These are phyloP conservation scores for Nipponacmea schrenckii DNA, from an alignment of 2,888 invertebrate species.

Conservation along the genomic window DNA sequence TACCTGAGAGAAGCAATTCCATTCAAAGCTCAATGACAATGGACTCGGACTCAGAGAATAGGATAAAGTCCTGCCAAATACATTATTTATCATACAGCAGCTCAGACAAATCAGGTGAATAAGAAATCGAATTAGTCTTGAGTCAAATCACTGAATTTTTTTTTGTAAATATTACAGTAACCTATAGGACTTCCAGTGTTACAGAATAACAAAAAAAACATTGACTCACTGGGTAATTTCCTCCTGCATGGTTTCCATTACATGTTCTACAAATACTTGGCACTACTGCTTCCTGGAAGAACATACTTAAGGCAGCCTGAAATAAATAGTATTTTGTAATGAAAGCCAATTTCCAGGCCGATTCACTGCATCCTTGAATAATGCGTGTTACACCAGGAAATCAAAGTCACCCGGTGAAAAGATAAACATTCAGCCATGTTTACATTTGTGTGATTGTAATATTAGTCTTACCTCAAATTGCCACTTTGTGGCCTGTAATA, in stretches of 20 bases:
- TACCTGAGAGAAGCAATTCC: too few relatives aligned
- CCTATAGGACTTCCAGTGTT: too few relatives aligned
- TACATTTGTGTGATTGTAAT: slow-evolving; percentile 31
- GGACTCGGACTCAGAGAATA: too few relatives aligned
- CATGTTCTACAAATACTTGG: slow-evolving; percentile 78
- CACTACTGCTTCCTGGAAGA: slow-evolving; percentile 91
- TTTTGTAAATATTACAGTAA: too few relatives aligned
- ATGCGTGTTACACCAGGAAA: slow-evolving; percentile 5
- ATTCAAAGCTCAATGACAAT: too few relatives aligned
- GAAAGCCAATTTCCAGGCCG: slow-evolving; percentile 5
- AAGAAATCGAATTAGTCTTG: too few relatives aligned
- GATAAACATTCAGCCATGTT: slow-evolving; percentile 59
- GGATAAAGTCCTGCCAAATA: too few relatives aligned
- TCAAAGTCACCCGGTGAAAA: slow-evolving; percentile 24
- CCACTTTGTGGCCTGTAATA: slow-evolving; percentile 92
- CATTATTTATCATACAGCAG: too few relatives aligned
- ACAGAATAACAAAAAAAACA: too few relatives aligned
- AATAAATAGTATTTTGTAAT: slow-evolving; percentile 64
- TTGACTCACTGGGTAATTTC: slow-evolving; percentile 81
- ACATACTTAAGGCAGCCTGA: slow-evolving; percentile 92
- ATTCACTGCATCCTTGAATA: neutral
- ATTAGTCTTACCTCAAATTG: slow-evolving; percentile 85
- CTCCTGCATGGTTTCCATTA: slow-evolving; percentile 66
- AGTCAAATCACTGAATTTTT: too few relatives aligned
- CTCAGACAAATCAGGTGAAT: too few relatives aligned